phyloP scores from a whole-genome alignment of 2,888 invertebrate species.

The Drosophila testacea region DNA sequence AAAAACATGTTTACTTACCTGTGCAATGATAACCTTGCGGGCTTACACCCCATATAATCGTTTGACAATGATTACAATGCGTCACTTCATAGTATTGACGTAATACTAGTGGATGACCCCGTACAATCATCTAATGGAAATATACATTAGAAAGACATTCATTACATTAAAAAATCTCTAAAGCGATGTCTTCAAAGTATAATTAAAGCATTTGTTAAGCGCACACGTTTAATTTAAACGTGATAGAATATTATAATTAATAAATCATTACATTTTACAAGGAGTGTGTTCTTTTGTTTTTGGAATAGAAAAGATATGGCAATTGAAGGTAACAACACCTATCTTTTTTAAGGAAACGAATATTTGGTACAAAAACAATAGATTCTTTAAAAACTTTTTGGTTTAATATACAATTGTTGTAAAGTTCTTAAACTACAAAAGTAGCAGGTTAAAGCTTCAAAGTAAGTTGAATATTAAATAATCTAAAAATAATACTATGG shows the following conservation, averaged over 20 bases:
- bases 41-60: conserved; percentile 97
- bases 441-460: no score
- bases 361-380: no score
- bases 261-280: background rate
- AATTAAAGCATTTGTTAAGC: background rate
- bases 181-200: background rate
- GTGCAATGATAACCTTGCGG: conserved; percentile 98
- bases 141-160: conserved; percentile 1
- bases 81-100: conserved; percentile 95
- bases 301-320: no score
- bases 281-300: background rate
- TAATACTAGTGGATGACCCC: conserved; percentile 95
- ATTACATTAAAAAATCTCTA: conserved; percentile 10
- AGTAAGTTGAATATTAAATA: no score
- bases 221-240: background rate
- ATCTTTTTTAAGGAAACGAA: background rate
- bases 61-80: conserved; percentile 96
- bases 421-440: no score
- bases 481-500: no score
- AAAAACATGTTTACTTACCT: conserved; percentile 87
- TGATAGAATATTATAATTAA: background rate
- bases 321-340: background rate
- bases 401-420: no score
- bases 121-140: conserved; percentile 88
- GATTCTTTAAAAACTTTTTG: no score